Conservation (phyloP, 2,113 vertebrate species). For the Pantherophis guttatus region DNA sequence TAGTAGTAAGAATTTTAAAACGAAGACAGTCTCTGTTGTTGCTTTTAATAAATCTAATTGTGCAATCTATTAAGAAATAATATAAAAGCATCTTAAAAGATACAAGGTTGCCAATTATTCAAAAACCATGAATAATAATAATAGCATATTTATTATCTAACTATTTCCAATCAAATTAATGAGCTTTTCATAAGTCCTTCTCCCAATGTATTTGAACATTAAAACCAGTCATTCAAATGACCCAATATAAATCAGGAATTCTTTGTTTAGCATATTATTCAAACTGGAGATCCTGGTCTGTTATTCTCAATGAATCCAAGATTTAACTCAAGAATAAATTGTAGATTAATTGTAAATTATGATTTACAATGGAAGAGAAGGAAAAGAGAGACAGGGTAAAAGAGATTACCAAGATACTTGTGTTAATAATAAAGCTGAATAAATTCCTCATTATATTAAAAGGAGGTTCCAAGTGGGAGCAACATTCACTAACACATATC, state of each 20-base stretch:
- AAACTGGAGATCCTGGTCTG: not conserved
- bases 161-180: not conserved
- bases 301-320: not conserved
- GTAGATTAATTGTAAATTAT: not conserved
- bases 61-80: not conserved
- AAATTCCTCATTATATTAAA: not conserved
- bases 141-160: not conserved
- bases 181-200: not conserved
- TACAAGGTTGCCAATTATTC: not conserved
- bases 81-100: not conserved
- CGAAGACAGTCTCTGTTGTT: not conserved
- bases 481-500: not conserved
- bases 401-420: not conserved
- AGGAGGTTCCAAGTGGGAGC: not conserved
- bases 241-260: not conserved
- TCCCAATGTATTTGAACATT: not conserved
- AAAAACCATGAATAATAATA: not conserved
- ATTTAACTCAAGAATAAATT: not conserved
- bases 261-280: not conserved
- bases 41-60: not conserved
- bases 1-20: not conserved
- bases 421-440: not conserved
- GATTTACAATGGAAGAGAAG: not conserved
- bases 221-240: not conserved
- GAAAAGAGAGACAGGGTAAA: too few species aligned